Conservation (phyloP, 1,140 invertebrate species). For the Eriocheir sinensis region DNA sequence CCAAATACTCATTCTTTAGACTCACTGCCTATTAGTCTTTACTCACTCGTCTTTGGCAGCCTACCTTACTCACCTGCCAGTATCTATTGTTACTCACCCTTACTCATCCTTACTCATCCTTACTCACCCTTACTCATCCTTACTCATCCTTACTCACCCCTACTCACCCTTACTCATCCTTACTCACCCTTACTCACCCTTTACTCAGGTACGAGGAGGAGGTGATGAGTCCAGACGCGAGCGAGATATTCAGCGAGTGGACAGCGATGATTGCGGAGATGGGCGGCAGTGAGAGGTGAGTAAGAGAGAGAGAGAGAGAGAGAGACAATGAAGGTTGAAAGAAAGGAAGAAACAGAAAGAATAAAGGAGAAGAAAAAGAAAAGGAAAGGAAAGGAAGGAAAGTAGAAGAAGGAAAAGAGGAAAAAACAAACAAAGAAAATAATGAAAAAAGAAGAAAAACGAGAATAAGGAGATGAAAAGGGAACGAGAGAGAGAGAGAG, state of each 20-base stretch:
- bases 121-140: not conserved
- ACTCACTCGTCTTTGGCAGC: no score
- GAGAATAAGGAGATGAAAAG: not conserved
- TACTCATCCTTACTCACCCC: not conserved
- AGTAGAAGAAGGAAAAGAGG: no score
- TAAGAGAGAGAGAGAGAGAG: slow-evolving; percentile 29
- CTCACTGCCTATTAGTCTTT: not conserved
- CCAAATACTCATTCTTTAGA: not conserved
- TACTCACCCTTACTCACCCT: no score
- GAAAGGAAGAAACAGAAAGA: no score
- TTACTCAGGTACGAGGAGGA: slow-evolving; percentile 74
- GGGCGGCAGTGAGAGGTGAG: slow-evolving; percentile 67
- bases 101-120: no score
- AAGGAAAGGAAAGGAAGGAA: not conserved
- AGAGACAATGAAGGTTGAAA: not conserved
- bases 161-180: not conserved
- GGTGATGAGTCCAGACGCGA: slow-evolving; percentile 76
- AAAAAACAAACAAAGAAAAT: slow-evolving; percentile 17
- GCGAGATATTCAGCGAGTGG: slow-evolving; percentile 76
- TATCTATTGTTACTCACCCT: no score
- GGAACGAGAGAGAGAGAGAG: not conserved
- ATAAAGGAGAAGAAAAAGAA: not conserved
- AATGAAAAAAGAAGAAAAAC: not conserved
- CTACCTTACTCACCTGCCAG: no score
- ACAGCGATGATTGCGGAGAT: slow-evolving; percentile 79